Conservation (phyloP, 2,797 vertebrate species). For the Glossophaga mutica region DNA sequence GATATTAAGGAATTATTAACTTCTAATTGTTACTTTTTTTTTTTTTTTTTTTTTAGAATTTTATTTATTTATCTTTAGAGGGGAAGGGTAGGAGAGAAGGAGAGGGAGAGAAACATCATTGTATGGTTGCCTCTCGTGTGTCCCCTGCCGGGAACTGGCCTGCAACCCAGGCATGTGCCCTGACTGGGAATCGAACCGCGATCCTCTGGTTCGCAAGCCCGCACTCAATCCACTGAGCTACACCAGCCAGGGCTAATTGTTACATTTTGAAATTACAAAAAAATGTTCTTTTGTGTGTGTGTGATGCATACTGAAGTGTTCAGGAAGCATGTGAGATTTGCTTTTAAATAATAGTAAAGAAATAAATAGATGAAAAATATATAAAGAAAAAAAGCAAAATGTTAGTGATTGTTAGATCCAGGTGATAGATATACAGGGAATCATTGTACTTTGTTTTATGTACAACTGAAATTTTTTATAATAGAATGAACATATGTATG, state of each 20-base stretch:
- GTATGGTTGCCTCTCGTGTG: too few relatives aligned
- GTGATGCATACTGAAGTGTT: not conserved
- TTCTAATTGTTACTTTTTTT: not conserved
- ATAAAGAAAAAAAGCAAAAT: not conserved
- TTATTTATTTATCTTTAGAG: too few relatives aligned
- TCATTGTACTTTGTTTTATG: not conserved
- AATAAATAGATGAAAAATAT: not conserved
- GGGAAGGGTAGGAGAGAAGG: too few relatives aligned
- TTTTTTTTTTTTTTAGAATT: too few relatives aligned
- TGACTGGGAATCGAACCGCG: too few relatives aligned
- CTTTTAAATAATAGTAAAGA: slow-evolving; percentile 31
- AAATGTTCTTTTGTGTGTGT: not conserved
- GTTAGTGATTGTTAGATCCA: not conserved
- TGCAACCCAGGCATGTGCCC: too few relatives aligned
- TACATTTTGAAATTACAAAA: not conserved
- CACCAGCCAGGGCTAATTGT: too few relatives aligned
- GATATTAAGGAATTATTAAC: not conserved
- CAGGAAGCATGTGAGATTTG: not conserved
- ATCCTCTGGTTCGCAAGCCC: too few relatives aligned
- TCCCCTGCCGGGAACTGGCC: too few relatives aligned
- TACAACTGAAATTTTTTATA: not conserved
- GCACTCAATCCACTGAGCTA: too few relatives aligned
- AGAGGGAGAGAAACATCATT: too few relatives aligned
- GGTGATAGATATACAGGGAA: not conserved
- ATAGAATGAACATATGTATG: not conserved